Evolutionary conservation across 2,113 vertebrate species (phyloP), one percentile per base, ranked within the genome.

Genomic region (Isurus oxyrinchus): DNA sequence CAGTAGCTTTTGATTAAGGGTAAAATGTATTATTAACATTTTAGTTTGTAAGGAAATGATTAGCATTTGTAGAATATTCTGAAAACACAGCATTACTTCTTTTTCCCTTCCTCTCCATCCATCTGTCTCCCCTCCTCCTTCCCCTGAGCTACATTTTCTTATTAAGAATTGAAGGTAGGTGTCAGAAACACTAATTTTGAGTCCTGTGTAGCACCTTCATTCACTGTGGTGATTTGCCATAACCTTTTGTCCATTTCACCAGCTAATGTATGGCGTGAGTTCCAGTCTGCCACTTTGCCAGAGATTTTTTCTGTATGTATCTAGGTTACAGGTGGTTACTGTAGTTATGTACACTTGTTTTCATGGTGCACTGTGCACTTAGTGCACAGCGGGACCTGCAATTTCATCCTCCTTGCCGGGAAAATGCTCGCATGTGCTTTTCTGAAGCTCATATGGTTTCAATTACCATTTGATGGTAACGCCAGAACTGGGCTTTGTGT

Each of bases 401-500:
- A 97, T 97, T 97, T 97, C 97, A 98, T 98, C 96, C 97, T 97
- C 97, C 97, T 98, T 97, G 5, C 96, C 97, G 97, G 97, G 97
- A 97, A 96, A 91, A 35, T 94, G 81, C 55, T 91, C 44, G 95
- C 90, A 72, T 95, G 95, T 91, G 96, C 67, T 97, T 96, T 96
- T 49, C 95, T 94, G 97, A 97, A 97, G 97, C 97, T 99, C 98
- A 98, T 98, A 97, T 99, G 99, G 98, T 99, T 97, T 98, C 98
- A 98, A 99, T 99, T 99, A 99, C 96, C 97, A 97, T 98, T 97
- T 98, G 98, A 98, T 98, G 98, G 98, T 98, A 98, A 98, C 97
- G 97, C 98, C 98, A 98, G 98, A 98, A 98, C 97, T 96, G 96
- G 97, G 98, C 97, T 98, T 97, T 96, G 97, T 98, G 97, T 98